Conservation (phyloP, 2,113 vertebrate species). For the Echinops telfairi region DNA sequence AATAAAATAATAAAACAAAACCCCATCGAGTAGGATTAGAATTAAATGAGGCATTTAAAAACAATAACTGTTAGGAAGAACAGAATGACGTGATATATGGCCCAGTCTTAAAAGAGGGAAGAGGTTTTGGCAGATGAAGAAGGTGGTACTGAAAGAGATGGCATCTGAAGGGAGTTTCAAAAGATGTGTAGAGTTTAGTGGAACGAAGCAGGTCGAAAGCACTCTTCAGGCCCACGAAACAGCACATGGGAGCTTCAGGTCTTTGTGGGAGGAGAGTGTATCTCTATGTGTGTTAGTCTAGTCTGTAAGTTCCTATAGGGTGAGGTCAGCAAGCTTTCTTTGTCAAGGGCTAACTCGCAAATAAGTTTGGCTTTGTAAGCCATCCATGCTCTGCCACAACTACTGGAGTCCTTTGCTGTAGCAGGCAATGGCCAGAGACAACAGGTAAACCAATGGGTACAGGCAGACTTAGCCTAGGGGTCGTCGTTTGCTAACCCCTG, state of each 20-base stretch:
- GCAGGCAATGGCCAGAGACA: not conserved
- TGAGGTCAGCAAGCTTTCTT: too few relatives aligned
- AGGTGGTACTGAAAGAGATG: not conserved
- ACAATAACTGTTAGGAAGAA: not conserved
- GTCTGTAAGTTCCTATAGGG: too few relatives aligned
- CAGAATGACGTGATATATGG: too few relatives aligned
- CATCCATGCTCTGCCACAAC: not conserved
- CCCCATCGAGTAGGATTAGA: not conserved
- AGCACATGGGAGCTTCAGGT: not conserved
- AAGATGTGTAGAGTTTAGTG: not conserved
- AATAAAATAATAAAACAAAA: not conserved
- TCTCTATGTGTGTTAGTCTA: not conserved
- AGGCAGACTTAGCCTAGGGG: not conserved
- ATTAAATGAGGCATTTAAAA: not conserved
- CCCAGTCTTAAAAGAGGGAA: too few relatives aligned
- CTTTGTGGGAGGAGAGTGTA: not conserved
- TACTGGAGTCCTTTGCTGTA: not conserved
- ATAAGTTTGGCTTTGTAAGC: not conserved
- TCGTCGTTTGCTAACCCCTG: too few relatives aligned
- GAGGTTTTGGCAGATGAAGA: too few relatives aligned
- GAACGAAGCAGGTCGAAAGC: not conserved
- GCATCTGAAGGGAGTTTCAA: not conserved
- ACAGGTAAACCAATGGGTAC: not conserved
- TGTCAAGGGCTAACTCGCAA: too few relatives aligned
- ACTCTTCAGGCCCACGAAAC: not conserved